These are phyloP conservation scores for Gorsachius goisagi DNA, from an alignment of 2,113 vertebrate genomes.

Conservation along the genomic window DNA sequence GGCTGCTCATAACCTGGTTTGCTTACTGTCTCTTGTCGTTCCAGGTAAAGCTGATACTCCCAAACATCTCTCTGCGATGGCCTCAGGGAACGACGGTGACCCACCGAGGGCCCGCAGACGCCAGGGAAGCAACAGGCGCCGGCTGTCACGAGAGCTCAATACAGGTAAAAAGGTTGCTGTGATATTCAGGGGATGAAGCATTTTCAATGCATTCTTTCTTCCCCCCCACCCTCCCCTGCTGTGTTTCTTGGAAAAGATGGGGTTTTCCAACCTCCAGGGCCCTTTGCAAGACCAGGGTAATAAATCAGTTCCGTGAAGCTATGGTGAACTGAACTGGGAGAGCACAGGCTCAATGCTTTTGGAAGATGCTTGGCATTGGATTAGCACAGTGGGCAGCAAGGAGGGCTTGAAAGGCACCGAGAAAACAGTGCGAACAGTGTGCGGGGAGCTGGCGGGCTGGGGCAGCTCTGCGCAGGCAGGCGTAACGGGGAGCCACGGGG, in stretches of 20 bases:
- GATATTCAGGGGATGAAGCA: neutral
- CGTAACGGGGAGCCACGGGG: neutral
- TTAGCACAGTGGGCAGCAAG: rapidly evolving
- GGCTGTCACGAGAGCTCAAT: neutral
- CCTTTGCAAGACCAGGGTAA: neutral
- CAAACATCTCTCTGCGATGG: constrained; percentile 23
- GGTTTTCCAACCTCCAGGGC: too few relatives aligned
- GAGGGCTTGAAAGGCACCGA: rapidly evolving
- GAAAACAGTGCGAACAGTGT: rapidly evolving
- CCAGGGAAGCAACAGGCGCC: neutral
- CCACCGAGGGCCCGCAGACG: rapidly evolving
- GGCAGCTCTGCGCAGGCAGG: neutral
- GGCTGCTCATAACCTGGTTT: neutral
- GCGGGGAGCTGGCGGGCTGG: neutral
- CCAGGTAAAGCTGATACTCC: neutral
- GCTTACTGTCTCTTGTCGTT: rapidly evolving
- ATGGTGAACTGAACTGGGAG: neutral
- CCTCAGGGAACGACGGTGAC: constrained; percentile 2
- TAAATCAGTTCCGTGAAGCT: rapidly evolving
- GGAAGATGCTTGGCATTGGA: neutral
- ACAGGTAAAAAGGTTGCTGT: constrained; percentile 11
- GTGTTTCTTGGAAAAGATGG: neutral
- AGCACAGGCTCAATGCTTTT: rapidly evolving
- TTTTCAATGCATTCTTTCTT: neutral
- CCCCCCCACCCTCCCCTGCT: too few relatives aligned